Conservation (phyloP, 2,113 vertebrate genomes). For the Protobothrops flavoviridis region DNA sequence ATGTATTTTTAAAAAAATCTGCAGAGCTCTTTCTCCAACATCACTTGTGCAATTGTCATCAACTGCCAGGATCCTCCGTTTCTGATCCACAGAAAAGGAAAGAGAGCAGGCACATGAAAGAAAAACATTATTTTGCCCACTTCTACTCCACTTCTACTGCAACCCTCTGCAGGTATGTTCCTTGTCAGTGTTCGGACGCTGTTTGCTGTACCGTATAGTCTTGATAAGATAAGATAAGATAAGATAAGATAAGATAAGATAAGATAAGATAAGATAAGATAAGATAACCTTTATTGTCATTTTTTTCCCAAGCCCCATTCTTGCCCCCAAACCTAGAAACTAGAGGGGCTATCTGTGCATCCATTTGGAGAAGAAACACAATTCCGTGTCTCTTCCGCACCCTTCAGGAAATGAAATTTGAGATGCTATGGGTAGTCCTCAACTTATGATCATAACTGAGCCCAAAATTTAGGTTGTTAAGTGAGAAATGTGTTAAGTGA, state of each 20-base stretch:
- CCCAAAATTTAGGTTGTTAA: not conserved
- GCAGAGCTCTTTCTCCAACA: slow-evolving; percentile 46
- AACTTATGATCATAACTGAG: not conserved
- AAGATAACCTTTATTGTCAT: too few species aligned
- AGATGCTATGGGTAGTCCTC: not conserved
- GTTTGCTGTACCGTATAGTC: not conserved
- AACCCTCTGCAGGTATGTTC: slow-evolving; percentile 57
- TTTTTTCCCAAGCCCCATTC: rapidly evolving
- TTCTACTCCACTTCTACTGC: slow-evolving; percentile 34
- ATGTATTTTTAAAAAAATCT: slow-evolving; percentile 11
- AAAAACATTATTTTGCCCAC: slow-evolving; percentile 5
- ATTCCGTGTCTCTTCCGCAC: not conserved
- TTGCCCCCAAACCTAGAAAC: not conserved
- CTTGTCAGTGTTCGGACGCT: not conserved
- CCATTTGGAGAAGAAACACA: not conserved
- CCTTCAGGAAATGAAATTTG: not conserved
- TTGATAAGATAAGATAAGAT: too few species aligned
- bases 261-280: too few species aligned
- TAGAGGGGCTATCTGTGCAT: not conserved
- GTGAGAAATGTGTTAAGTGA: not conserved
- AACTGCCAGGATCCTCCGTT: slow-evolving; percentile 1
- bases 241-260: too few species aligned
- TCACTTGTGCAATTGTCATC: slow-evolving; percentile 17
- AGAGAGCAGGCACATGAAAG: not conserved
- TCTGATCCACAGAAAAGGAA: not conserved